Percentiles rank a stretch among this genome's conserved stretches.
These are phyloP conservation scores for Coluber constrictor DNA, from an alignment of 2,797 vertebrate genomes.

Conservation along the genomic window DNA sequence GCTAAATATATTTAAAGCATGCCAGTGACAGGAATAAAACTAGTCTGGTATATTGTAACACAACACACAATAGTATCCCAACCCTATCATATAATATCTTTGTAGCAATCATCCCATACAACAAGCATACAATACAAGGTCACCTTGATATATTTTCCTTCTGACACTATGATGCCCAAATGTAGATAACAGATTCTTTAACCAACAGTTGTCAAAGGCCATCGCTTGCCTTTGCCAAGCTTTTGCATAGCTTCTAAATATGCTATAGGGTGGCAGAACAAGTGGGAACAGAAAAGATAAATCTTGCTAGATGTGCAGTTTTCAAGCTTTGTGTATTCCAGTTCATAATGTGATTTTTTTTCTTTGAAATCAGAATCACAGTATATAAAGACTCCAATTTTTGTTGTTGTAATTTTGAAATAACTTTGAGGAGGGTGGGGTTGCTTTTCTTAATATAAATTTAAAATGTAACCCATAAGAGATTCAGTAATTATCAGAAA, in stretches of 20 bases:
- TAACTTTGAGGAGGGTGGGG: not conserved
- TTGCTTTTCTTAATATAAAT: not conserved
- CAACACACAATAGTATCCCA: not conserved
- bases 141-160: conserved; percentile 31
- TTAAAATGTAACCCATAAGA: not conserved
- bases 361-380: not conserved
- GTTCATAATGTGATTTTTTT: not conserved
- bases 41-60: conserved; percentile 43
- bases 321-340: not conserved
- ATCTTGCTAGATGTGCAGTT: not conserved
- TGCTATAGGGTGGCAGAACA: conserved; percentile 9
- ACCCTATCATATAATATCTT: not conserved
- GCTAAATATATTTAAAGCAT: conserved; percentile 35
- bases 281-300: not conserved
- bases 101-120: not conserved
- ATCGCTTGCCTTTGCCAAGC: conserved; percentile 39
- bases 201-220: conserved; percentile 42
- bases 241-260: conserved; percentile 22
- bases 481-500: not conserved
- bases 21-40: conserved; percentile 31
- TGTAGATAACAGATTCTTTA: conserved; percentile 49
- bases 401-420: not conserved
- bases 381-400: not conserved
- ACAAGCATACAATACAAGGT: conserved; percentile 3
- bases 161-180: conserved; percentile 50